Base-by-base conservation (phyloP, 2,113 vertebrate species). In the Aplodontia rufa region DNA sequence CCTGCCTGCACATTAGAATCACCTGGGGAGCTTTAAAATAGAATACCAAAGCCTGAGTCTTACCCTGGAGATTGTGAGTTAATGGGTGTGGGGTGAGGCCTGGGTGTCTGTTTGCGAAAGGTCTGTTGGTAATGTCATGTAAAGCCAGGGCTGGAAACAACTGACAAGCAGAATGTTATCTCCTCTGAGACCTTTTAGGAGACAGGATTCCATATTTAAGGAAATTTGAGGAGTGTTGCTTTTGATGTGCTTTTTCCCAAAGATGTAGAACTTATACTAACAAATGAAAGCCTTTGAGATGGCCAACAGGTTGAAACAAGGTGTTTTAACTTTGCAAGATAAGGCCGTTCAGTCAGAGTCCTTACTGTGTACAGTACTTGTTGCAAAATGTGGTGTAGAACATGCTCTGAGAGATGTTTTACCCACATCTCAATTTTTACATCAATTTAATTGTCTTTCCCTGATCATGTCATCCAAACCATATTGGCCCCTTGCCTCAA, bases 1-100 rank as follows among this genome's bases (percentile, higher is more conserved):
- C 20, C 49, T 88, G 16, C 55, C 49, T 94, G 72, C 86, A 40
- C 78, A 82, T 95, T 92, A 96, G 81, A 95, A 64, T 95, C 69
- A 86, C 60, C 75, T 76, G 26, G 78, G 83, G 95, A 93, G 37
- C 72, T 94, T 89, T 97, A 83, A 75, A 75, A 85, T 85, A 47
- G 81, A 80, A 45, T 80, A 32, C 30, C 55, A 53, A 68, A 5
- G 5, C 37, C 42, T 85, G 69, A 72, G 35, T 78, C 71, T 37
- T 85, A 2, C 55, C 28, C 60, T 47, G 22, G 47, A 62, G 81
- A 92, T 47, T 68, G 28, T 79, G 92, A 96, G 71, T 71, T 95
- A 92, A 95, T 84, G 32, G 37, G 47, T 72, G 51, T 85, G 40
- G 28, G 35, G n/a, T 87, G 72, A 85, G 87, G 17, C 78, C 76